A percentile compares a stretch with the other conserved stretches of the same genome.
These are phyloP conservation scores for Amia ocellicauda DNA, from an alignment of 2,113 vertebrate genomes.

Conservation along the genomic window DNA sequence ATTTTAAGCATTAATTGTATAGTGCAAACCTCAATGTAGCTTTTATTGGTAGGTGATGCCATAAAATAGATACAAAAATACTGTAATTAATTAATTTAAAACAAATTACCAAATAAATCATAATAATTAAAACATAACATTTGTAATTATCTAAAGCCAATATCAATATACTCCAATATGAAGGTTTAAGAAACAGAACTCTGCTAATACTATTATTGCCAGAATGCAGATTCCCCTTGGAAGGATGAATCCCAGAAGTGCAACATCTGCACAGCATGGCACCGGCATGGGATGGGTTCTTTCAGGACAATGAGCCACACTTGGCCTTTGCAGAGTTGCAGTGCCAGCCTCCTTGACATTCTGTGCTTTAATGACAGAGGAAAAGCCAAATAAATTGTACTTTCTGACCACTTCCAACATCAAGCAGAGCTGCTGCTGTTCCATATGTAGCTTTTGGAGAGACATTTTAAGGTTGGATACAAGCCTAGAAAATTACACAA, in stretches of 20 bases:
- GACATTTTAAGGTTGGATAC: slow-evolving; percentile 47
- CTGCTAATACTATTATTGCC: no score
- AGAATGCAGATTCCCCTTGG: background rate
- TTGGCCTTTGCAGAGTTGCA: background rate
- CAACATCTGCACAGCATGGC: background rate
- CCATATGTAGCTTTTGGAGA: slow-evolving; percentile 55
- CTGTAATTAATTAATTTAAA: no score
- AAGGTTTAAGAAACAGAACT: no score
- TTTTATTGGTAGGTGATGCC: no score
- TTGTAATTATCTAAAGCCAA: no score
- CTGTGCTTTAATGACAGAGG: slow-evolving; percentile 18
- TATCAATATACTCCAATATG: no score
- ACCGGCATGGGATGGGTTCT: background rate
- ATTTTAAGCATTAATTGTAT: no score
- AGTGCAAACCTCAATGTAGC: no score
- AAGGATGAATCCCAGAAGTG: background rate
- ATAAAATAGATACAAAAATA: no score
- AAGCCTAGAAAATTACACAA: slow-evolving; percentile 47
- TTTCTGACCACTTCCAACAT: slow-evolving; percentile 55
- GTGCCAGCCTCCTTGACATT: slow-evolving; percentile 22
- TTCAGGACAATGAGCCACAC: background rate
- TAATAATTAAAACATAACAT: no score
- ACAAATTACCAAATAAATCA: no score
- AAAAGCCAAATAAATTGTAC: slow-evolving; percentile 5
- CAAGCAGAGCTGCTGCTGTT: slow-evolving; percentile 43